phyloP scores from a whole-genome alignment of 1,140 invertebrate species.

The Tigriopus japonicus region DNA sequence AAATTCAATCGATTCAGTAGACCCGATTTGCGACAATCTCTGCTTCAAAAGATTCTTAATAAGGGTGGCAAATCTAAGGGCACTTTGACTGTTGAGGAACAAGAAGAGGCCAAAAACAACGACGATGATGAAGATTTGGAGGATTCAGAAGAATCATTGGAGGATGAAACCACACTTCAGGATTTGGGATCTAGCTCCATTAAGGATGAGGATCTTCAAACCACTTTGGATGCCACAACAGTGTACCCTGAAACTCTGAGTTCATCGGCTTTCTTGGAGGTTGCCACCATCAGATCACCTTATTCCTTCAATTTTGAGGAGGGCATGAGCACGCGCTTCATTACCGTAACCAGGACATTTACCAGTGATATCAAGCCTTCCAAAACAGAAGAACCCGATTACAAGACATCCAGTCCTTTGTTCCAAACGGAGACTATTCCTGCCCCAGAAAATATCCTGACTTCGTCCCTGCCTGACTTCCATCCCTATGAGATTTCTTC shows the following conservation, averaged over 20 bases:
- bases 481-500: conserved; percentile 37
- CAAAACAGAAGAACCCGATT: conserved; percentile 16
- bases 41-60: conserved; percentile 1
- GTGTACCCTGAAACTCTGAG: conserved; percentile 43
- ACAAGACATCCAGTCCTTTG: conserved; percentile 12
- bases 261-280: conserved; percentile 38
- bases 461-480: conserved; percentile 41
- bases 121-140: not conserved
- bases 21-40: conserved; percentile 6
- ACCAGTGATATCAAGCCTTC: conserved; percentile 27
- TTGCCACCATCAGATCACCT: conserved; percentile 69
- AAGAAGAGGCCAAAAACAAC: not conserved
- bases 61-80: not conserved
- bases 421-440: conserved; percentile 26
- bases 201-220: conserved; percentile 7
- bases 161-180: not conserved
- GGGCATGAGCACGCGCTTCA: conserved; percentile 64
- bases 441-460: conserved; percentile 63
- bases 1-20: conserved; percentile 13
- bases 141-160: not conserved
- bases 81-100: not conserved
- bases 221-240: conserved; percentile 36
- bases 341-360: conserved; percentile 37
- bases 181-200: not conserved
- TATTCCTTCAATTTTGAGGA: conserved; percentile 74